Evolutionary conservation across 2,797 vertebrate species (phyloP), one percentile per base, ranked within the genome.

Genomic region (Sebastes umbrosus): DNA sequence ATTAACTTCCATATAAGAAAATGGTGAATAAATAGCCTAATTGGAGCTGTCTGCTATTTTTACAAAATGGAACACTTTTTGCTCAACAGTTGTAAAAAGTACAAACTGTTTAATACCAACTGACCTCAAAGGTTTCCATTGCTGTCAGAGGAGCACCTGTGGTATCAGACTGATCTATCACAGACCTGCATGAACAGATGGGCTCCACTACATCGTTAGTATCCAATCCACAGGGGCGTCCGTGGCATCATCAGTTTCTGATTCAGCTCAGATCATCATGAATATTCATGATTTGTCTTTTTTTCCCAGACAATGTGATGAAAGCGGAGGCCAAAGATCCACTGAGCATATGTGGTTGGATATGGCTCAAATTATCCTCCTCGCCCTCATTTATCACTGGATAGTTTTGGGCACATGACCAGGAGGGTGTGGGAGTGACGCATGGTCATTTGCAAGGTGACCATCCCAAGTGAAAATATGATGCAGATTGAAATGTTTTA

Each of bases 161-260:
- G 84, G 80, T 84, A 27, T 78, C 83, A 82, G 72, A 68, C 85
- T 81, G 77, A 91, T 91, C 81, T 32, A 75, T 90, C 74, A 62
- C 88, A 84, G 82, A 86, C 70, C 84, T 72, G 74, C 82, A 74
- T 13, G 85, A 92, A 90, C 92, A 94, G 93, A 94, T 93, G 93
- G 92, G 73, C 87, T 79, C 77, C 80, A 64, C 70, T 58, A 68
- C 75, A 84, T 89, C 91, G 55, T 92, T 90, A 93, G 82, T 75
- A 79, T 66, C 83, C 86, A 79, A 85, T 87, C 79, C 90, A 84
- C 85, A 20, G 84, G 81, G 91, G 86, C 52, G 16, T 85, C 84
- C 46, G 71, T 31, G 46, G 76, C 73, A 69, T 82, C 83, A 77
- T 84, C 80, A 13, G 63, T 32, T 72, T 78, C 71, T 73, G 80